These are phyloP conservation scores for Pycnonotus jocosus DNA, from an alignment of 2,113 vertebrate species.

Conservation along the genomic window DNA sequence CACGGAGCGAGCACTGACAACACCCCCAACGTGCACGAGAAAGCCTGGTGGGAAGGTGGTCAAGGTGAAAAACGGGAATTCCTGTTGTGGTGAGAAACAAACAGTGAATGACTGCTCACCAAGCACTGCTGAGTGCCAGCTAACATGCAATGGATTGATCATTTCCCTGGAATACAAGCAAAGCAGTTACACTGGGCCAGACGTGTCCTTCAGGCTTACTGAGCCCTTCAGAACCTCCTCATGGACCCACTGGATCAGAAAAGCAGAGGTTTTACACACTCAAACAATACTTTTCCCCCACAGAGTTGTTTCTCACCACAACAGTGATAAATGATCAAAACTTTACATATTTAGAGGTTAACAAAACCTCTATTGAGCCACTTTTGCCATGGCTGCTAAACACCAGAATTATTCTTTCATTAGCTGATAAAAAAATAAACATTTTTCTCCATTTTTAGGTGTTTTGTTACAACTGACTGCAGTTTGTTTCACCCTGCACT, in stretches of 20 bases:
- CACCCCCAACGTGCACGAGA: constrained; percentile 91
- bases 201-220: background rate
- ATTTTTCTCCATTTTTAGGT: background rate
- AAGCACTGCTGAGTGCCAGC: background rate
- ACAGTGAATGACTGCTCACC: background rate
- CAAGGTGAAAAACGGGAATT: constrained; percentile 97
- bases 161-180: background rate
- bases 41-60: constrained; percentile 91
- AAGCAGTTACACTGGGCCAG: background rate
- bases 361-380: background rate
- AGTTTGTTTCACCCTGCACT: background rate
- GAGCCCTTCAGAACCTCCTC: background rate
- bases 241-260: background rate
- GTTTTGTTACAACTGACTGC: background rate
- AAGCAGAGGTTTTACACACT: background rate
- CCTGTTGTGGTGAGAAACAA: constrained; percentile 69
- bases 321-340: background rate
- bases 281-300: constrained; percentile 52
- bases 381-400: background rate
- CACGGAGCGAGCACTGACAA: constrained; percentile 96
- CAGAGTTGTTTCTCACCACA: background rate
- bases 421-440: background rate
- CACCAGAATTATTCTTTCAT: background rate
- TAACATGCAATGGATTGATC: background rate
- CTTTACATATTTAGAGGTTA: background rate